These are phyloP conservation scores for Aphrophora alni DNA, from an alignment of 2,888 invertebrate genomes.

Conservation along the genomic window DNA sequence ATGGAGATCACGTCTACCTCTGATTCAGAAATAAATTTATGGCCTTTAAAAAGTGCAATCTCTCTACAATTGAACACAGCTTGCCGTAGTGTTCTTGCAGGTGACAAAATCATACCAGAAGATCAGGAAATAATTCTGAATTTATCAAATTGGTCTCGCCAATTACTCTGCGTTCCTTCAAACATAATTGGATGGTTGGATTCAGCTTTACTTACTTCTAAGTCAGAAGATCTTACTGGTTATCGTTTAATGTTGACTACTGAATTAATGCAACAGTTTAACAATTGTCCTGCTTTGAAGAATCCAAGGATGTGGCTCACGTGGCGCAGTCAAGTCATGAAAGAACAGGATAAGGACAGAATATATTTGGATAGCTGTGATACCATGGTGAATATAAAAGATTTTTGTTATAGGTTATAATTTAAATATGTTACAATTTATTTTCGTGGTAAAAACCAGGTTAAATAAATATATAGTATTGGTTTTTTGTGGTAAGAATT, in stretches of 20 bases:
- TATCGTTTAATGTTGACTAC: not conserved
- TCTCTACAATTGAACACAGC: conserved; percentile 38
- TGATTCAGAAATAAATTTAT: conserved; percentile 37
- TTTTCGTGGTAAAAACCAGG: too few relatives aligned
- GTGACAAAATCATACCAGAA: not conserved
- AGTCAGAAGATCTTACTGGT: not conserved
- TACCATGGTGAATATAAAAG: not conserved
- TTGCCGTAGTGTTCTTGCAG: not conserved
- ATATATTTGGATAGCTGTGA: not conserved
- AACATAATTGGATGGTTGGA: not conserved
- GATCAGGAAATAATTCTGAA: not conserved
- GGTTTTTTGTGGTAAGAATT: too few relatives aligned
- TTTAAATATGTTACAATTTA: too few relatives aligned
- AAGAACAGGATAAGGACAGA: not conserved
- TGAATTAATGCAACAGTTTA: conserved; percentile 19
- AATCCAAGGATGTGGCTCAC: conserved; percentile 22
- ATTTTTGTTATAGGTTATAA: too few relatives aligned
- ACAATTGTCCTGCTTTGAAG: conserved; percentile 17
- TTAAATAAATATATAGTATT: too few relatives aligned
- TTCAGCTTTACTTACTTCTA: not conserved
- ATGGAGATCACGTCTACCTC: not conserved
- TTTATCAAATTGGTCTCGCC: not conserved
- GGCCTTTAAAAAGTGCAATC: conserved; percentile 43
- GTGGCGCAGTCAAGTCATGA: not conserved
- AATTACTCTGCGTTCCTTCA: not conserved